Conservation (phyloP, 2,113 vertebrate species). For the Melanerpes aurifrons region DNA sequence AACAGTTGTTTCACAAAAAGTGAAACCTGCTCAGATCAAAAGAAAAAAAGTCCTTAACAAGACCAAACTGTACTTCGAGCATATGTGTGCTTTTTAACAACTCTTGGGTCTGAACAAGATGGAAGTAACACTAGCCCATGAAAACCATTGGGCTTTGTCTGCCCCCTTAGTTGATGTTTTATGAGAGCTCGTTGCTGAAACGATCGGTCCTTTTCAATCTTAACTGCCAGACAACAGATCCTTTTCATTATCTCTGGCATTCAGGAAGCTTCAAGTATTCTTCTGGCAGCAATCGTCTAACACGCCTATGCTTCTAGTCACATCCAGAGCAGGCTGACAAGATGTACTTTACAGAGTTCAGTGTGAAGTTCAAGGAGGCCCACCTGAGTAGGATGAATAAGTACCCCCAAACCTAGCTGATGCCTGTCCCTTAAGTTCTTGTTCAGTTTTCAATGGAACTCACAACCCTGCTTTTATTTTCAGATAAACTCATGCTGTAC, state of each 20-base stretch:
- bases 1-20: neutral
- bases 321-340: neutral
- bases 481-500: neutral
- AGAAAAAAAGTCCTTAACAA: neutral
- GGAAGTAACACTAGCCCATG: neutral
- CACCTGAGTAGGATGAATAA: neutral
- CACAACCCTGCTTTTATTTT: neutral
- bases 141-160: neutral
- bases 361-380: neutral
- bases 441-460: neutral
- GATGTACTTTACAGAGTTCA: neutral
- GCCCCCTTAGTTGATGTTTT: neutral
- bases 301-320: neutral
- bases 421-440: neutral
- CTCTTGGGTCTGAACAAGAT: neutral
- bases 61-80: neutral
- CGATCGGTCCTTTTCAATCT: neutral
- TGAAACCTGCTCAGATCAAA: neutral
- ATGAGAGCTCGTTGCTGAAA: neutral
- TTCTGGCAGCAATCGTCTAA: neutral
- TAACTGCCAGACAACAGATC: neutral
- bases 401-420: neutral
- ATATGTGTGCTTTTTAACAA: accelerated
- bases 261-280: neutral
- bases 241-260: neutral